Conservation (phyloP, 2,797 vertebrate genomes). For the Synanceia verrucosa region DNA sequence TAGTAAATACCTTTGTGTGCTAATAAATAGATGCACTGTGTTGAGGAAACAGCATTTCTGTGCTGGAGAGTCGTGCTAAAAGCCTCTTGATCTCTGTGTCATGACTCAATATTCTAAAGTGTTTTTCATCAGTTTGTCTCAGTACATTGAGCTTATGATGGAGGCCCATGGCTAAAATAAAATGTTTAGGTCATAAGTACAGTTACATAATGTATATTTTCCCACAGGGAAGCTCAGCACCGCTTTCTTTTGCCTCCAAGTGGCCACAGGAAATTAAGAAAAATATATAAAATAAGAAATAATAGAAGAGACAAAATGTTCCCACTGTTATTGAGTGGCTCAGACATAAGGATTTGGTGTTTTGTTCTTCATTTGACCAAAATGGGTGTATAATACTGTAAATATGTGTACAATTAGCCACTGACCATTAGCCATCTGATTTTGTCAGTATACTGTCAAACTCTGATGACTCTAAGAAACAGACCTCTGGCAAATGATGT, state of each 20-base stretch:
- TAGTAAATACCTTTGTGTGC: neutral
- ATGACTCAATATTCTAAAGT: neutral
- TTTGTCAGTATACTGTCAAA: neutral
- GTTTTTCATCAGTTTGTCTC: neutral
- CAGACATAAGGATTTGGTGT: neutral
- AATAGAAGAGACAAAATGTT: neutral
- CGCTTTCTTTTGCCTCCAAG: neutral
- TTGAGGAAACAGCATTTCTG: neutral
- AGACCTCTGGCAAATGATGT: neutral
- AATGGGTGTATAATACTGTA: neutral
- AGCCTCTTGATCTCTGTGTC: neutral
- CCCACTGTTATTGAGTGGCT: neutral
- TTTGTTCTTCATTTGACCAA: neutral
- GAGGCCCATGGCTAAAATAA: neutral
- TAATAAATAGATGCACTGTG: neutral
- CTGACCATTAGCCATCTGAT: neutral
- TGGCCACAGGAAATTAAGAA: neutral
- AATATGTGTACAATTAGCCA: neutral
- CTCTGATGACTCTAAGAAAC: neutral
- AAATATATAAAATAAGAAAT: neutral
- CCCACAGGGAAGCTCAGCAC: neutral
- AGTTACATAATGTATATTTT: neutral
- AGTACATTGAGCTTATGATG: neutral
- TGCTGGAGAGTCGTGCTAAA: neutral
- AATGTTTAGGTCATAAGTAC: neutral